Evolutionary conservation across 2,113 vertebrate species (phyloP), one percentile per base, ranked within the genome.

Genomic region (Empidonax traillii): DNA sequence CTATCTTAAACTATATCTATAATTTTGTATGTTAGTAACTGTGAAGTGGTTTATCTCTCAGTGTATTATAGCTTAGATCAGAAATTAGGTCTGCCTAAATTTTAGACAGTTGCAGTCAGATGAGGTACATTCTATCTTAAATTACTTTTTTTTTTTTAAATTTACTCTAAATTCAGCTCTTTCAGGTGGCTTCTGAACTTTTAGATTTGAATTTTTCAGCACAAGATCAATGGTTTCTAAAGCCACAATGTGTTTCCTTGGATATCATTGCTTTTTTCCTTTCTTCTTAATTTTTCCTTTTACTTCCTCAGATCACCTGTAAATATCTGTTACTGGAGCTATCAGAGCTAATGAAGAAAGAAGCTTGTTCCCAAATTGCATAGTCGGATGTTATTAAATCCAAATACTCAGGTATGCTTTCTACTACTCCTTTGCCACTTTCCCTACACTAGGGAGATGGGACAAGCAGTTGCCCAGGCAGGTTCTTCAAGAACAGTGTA

Each of bases 201-300:
- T 43, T n/a, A 72, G 7, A 22, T 56, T 43, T 74, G 9, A 0
- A 5, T 44, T 83, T 53, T 75, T 79, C 44, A 63, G 8, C 35
- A 79, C 21, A 39, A n/a, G 44, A 52, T 46, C 37, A 28, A 11
- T 58, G 28, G 4, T 87, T 94, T 84, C 30, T 61, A 61, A 53
- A 81, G 12, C 20, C 27, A 43, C 7, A 27, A 6, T 72, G 23
- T 85, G 5, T 44, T 68, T 73, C 7, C 12, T 74, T 66, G 37
- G 14, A 31, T 76, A 33, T 65, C 0, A 8, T 30, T 2, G 1
- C 3, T 2, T 58, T n/a, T 47, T 39, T 6, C 1, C 14, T 51
- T 51, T 62, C 18, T 31, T 62, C 27, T 46, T 65, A 2, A 5
- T 67, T 91, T 68, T 88, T 28, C 11, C 8, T 76, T 81, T 66